Evolutionary conservation across 2,888 invertebrate species (phyloP), one percentile per base, ranked within the genome.

Genomic region (Apodemia hepburni): DNA sequence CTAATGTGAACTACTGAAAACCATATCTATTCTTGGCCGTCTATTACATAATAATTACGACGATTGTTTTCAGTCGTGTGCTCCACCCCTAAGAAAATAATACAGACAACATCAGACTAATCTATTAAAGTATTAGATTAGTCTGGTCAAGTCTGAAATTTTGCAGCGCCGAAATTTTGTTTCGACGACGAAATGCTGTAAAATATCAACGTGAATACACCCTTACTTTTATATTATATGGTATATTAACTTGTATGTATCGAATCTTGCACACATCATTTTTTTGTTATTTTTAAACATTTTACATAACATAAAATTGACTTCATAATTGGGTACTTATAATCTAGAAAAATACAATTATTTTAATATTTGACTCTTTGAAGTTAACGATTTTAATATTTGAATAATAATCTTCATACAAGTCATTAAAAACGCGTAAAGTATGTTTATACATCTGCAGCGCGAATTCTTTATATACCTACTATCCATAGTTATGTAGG

Each of bases 21-120:
- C n/a, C 45, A n/a, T 45, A 45, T 45, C n/a, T 45, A n/a, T 45
- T 45, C 45, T 45, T 45, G 15, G n/a, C 45, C n/a, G 45, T 45
- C n/a, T 45, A 45, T 45, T n/a, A 45, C 45, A 45, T n/a, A 45
- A n/a, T n/a, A 45, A n/a, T n/a, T 45, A 45, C n/a, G n/a, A 6
- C 45, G n/a, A n/a, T 6, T 45, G n/a, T 45, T 15, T 45, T 38
- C n/a, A n/a, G 45, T n/a, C 45, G 6, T 45, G n/a, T 45, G 45
- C 45, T 2, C 45, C n/a, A 1, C n/a, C 45, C 45, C 45, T 45
- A 45, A 45, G 2, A n/a, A n/a, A 45, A n/a, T 6, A 45, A 45
- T n/a, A 45, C 15, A 45, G 45, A 38, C 38, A 15, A 1, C n/a
- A 12, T 45, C 45, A 45, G 45, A 45, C n/a, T n/a, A 6, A 45